Evolutionary conservation across 2,888 invertebrate genomes (phyloP).

Genomic region (Athalia rosae): DNA sequence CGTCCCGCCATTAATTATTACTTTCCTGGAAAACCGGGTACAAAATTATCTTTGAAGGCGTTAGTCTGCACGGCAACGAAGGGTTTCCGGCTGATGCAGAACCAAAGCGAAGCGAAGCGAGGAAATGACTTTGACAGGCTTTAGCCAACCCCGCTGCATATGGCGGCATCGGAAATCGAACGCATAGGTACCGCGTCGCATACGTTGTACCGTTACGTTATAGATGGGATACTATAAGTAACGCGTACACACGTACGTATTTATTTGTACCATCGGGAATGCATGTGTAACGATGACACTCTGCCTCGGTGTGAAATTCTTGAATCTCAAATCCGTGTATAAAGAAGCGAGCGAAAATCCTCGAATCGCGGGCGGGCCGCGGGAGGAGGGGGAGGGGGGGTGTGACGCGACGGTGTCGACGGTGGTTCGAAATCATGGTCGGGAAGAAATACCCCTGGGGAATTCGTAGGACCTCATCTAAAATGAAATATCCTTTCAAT

Average conservation of each 20-base stretch:
- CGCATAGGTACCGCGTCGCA: too few species aligned
- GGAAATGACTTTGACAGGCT: conserved; percentile 14
- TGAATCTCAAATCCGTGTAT: conserved; percentile 19
- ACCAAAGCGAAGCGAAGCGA: background rate
- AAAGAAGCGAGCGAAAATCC: conserved; percentile 16
- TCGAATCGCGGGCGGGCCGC: conserved; percentile 7
- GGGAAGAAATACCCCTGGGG: conserved; percentile 59
- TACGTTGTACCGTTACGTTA: background rate
- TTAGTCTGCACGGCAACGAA: background rate
- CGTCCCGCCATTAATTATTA: conserved; percentile 32
- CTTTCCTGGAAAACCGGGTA: conserved; percentile 11
- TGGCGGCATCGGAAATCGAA: conserved; percentile 13
- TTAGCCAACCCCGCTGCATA: background rate
- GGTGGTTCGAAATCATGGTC: conserved; percentile 10
- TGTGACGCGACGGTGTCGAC: conserved; percentile 29
- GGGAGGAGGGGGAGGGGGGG: too few species aligned
- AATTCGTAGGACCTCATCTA: conserved; percentile 66
- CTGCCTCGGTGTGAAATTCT: background rate
- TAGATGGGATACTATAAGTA: background rate
- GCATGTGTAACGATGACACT: background rate
- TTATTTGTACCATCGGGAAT: background rate
- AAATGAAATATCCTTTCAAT: conserved; percentile 73
- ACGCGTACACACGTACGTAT: background rate
- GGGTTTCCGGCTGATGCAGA: background rate
- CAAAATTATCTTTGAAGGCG: conserved; percentile 28